phyloP scores from a whole-genome alignment of 2,888 invertebrate species.

The Sesamia inferens region DNA sequence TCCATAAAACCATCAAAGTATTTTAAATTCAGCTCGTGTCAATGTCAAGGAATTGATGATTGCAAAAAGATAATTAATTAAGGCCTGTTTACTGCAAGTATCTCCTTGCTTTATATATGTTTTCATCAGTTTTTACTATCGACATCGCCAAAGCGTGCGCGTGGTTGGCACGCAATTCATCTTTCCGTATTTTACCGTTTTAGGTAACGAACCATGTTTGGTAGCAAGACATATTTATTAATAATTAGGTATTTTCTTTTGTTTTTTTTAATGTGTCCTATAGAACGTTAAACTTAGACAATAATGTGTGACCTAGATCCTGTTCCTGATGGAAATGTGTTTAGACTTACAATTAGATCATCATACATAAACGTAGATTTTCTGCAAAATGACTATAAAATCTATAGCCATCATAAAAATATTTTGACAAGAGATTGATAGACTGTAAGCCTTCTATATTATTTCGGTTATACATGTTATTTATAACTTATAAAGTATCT shows the following conservation, averaged over 20 bases:
- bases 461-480: background rate
- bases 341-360: background rate
- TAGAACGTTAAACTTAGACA: too few species aligned
- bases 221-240: background rate
- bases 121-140: slow-evolving; percentile 43
- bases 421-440: background rate
- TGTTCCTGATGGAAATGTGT: slow-evolving; percentile 27
- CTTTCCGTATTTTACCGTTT: slow-evolving; percentile 64
- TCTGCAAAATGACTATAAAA: background rate
- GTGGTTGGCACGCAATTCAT: slow-evolving; percentile 59
- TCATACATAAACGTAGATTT: background rate
- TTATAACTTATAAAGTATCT: background rate
- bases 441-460: background rate
- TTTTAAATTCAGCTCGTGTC: slow-evolving; percentile 27
- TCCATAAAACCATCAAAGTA: slow-evolving; percentile 31
- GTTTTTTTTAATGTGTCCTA: background rate
- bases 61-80: slow-evolving; percentile 43
- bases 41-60: slow-evolving; percentile 46
- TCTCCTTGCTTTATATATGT: slow-evolving; percentile 40
- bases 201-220: slow-evolving; percentile 28
- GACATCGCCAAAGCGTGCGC: slow-evolving; percentile 53
- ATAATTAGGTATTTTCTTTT: background rate
- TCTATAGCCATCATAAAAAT: background rate
- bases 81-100: slow-evolving; percentile 40
- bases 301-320: background rate